Conservation (phyloP, 1,140 invertebrate species). For the Procambarus virginalis region DNA sequence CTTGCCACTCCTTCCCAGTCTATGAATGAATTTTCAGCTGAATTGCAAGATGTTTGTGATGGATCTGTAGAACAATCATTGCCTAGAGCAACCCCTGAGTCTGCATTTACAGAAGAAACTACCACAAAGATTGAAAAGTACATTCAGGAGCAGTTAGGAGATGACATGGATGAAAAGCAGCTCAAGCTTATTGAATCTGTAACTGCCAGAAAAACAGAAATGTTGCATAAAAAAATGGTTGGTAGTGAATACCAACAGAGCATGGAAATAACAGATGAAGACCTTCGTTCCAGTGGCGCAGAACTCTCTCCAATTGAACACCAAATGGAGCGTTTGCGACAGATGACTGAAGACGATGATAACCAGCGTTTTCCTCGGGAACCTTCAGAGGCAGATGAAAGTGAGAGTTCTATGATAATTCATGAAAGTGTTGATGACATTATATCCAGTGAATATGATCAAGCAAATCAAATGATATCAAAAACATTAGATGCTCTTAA, state of each 20-base stretch:
- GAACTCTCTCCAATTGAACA: conserved; percentile 81
- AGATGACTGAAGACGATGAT: conserved; percentile 71
- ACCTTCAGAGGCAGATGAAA: conserved; percentile 69
- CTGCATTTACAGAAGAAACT: conserved; percentile 70
- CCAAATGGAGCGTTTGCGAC: conserved; percentile 72
- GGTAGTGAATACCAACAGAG: conserved; percentile 78
- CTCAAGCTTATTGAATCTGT: conserved; percentile 75
- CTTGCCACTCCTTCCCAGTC: conserved; percentile 45
- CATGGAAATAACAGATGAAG: conserved; percentile 82
- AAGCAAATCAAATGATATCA: conserved; percentile 69
- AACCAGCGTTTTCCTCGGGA: conserved; percentile 60
- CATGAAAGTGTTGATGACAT: conserved; percentile 66
- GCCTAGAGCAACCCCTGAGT: conserved; percentile 60
- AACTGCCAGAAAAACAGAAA: conserved; percentile 75
- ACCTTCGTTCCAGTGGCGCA: conserved; percentile 79
- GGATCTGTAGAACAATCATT: conserved; percentile 29
- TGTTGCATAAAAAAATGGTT: conserved; percentile 73
- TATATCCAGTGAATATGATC: conserved; percentile 68
- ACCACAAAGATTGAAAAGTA: conserved; percentile 75
- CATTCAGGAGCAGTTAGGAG: conserved; percentile 75
- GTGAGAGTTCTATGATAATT: conserved; percentile 69
- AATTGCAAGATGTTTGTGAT: conserved; percentile 11
- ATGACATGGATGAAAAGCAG: conserved; percentile 74
- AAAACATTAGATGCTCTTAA: conserved; percentile 67
- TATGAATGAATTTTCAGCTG: conserved; percentile 40